Base-by-base conservation (phyloP, 2,888 invertebrate species). In the Hemistola chrysoprasaria region DNA sequence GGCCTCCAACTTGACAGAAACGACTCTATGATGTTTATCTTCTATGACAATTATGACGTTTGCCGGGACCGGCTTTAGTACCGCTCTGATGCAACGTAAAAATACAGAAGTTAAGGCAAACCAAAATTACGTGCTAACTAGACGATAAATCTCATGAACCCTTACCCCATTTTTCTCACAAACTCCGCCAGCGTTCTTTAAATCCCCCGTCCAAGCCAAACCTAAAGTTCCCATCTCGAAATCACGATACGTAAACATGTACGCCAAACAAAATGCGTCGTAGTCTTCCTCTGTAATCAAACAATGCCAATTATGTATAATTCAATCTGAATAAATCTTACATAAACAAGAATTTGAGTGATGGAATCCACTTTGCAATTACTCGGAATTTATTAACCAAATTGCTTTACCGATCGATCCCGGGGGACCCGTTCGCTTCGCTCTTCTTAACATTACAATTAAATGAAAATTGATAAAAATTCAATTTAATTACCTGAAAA, bases 201-300 rank as follows among this genome's bases (percentile, higher is more conserved):
- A 90, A 82, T 97, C 97, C 0, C 97, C 97, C 0, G 99, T 99
- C 99, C 99, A 99, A 3, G 99, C 99, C 45, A 99, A 89, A 5
- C 99, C 99, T 48, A 99, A 88, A 3, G 97, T 97, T 22, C 97
- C 97, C 93, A 97, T 97, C 81, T 97, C 97, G 69, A 97, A 97
- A 80, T 97, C 97, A 34, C 98, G 91, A 79, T 98, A 98, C 8
- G 99, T 99, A 79, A 99, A 98, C 94, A 99, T 97, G 85, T 99
- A 99, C 37, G 99, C 98, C 71, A 99, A 90, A 74, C 99, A 99
- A 85, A 98, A 99, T 9, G 97, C 97, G 78, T 98, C 97, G 83
- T 99, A 99, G 80, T 99, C 97, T 75, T 97, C 96, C 92, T 98
- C 97, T 95, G 93, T 35, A 59, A 92, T 16, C n/a, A 90, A 58